Percentiles rank a stretch among this genome's conserved stretches.
Conservation (phyloP, 2,888 invertebrate species). For the Nudaria mundana region DNA sequence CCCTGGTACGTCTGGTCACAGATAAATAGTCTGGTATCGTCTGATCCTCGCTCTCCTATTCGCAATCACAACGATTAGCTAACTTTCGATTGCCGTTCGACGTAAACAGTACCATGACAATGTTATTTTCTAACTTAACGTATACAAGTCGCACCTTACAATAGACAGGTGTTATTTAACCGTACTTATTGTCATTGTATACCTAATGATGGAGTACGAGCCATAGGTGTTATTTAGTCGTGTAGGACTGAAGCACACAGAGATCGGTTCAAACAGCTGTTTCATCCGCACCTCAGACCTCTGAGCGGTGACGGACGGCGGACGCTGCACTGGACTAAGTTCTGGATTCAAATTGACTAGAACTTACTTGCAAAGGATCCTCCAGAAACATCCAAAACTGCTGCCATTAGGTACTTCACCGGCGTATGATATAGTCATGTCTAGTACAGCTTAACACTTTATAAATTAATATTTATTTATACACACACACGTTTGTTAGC, state of each 20-base stretch:
- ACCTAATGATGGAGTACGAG: conserved; percentile 41
- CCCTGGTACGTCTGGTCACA: conserved; percentile 25
- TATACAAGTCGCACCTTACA: conserved; percentile 40
- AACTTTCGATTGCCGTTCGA: conserved; percentile 40
- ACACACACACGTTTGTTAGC: conserved; percentile 74
- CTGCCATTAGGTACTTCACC: conserved; percentile 95
- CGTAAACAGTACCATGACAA: conserved; percentile 33
- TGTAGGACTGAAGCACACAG: conserved; percentile 35
- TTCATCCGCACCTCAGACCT: conserved; percentile 31
- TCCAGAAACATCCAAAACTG: conserved; percentile 96
- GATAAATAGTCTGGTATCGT: no score
- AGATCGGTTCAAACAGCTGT: conserved; percentile 60
- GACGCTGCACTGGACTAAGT: conserved; percentile 33
- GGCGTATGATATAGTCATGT: conserved; percentile 94
- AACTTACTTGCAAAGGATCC: conserved; percentile 92
- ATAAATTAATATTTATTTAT: conserved; percentile 70
- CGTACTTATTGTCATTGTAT: conserved; percentile 49
- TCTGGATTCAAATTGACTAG: conserved; percentile 36
- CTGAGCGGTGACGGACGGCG: conserved; percentile 25
- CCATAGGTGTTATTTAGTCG: conserved; percentile 49
- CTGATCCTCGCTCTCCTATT: conserved; percentile 32
- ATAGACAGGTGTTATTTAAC: conserved; percentile 36
- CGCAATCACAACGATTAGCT: conserved; percentile 33
- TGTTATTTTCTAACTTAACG: conserved; percentile 41
- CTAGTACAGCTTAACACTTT: conserved; percentile 58